Conservation (phyloP, 2,888 invertebrate genomes). For the Caenorhabditis wallacei region DNA sequence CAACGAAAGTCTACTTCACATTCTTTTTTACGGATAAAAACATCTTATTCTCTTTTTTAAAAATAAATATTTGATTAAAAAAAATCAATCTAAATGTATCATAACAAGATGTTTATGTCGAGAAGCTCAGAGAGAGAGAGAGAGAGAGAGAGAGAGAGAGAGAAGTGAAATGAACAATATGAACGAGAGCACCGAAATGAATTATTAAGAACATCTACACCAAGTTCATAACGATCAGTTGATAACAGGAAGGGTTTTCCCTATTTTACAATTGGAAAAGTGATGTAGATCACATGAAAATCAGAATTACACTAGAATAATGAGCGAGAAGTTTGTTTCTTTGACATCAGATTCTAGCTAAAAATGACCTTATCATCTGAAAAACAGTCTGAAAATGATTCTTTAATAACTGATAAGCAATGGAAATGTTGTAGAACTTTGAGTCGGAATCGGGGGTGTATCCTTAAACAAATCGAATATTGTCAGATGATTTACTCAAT, state of each 20-base stretch:
- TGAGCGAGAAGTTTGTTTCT: constrained; percentile 17
- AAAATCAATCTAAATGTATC: too few species aligned
- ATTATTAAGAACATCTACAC: too few species aligned
- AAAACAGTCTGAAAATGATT: constrained; percentile 41
- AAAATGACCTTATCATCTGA: constrained; percentile 33
- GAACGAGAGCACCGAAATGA: too few species aligned
- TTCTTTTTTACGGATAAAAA: constrained; percentile 41
- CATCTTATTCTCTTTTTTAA: constrained; percentile 21
- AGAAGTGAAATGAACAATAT: too few species aligned
- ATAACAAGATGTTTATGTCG: too few species aligned
- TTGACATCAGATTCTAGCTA: constrained; percentile 43
- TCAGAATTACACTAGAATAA: constrained; percentile 9
- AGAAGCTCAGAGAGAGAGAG: too few species aligned
- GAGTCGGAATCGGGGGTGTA: constrained; percentile 40
- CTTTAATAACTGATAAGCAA: constrained; percentile 28
- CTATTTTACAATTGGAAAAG: neutral
- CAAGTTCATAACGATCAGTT: too few species aligned
- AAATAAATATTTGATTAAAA: too few species aligned
- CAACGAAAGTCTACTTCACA: neutral
- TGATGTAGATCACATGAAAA: constrained; percentile 44
- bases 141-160: too few species aligned
- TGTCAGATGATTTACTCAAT: constrained; percentile 47
- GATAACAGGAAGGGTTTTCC: neutral
- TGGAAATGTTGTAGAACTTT: constrained; percentile 58
- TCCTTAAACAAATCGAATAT: constrained; percentile 34